A percentile compares a stretch with the other conserved stretches of the same genome.
Conservation (phyloP, 2,888 invertebrate genomes). For the Leucozona laternaria region DNA sequence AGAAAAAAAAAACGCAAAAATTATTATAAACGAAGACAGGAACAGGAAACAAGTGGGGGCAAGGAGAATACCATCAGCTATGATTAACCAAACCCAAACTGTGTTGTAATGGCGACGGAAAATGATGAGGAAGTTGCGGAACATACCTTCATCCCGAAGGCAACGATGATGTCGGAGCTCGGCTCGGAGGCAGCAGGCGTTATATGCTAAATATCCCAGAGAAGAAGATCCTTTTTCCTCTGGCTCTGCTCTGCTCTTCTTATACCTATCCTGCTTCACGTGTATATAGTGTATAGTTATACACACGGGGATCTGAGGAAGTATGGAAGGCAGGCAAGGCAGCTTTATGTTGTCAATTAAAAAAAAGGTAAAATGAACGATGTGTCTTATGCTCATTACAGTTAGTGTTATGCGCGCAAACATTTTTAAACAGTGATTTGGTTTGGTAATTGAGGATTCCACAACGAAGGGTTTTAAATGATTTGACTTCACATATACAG, state of each 20-base stretch:
- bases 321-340: background rate
- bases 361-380: conserved; percentile 74
- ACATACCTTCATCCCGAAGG: conserved; percentile 28
- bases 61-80: conserved; percentile 47
- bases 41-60: conserved; percentile 26
- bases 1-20: background rate
- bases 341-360: conserved; percentile 74
- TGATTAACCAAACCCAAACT: conserved; percentile 71
- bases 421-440: conserved; percentile 74
- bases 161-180: conserved; percentile 18
- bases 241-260: background rate
- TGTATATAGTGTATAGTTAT: too few species aligned
- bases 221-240: conserved; percentile 33
- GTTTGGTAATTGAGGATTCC: conserved; percentile 70
- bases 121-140: conserved; percentile 47
- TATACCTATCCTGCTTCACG: background rate
- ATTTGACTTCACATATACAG: background rate
- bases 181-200: background rate
- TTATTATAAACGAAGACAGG: conserved; percentile 27
- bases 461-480: conserved; percentile 64
- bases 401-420: conserved; percentile 72
- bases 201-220: conserved; percentile 20
- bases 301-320: conserved; percentile 2
- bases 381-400: conserved; percentile 75
- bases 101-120: conserved; percentile 54